Conservation (phyloP, 2,888 invertebrate species). For the Synergus japonicus region DNA sequence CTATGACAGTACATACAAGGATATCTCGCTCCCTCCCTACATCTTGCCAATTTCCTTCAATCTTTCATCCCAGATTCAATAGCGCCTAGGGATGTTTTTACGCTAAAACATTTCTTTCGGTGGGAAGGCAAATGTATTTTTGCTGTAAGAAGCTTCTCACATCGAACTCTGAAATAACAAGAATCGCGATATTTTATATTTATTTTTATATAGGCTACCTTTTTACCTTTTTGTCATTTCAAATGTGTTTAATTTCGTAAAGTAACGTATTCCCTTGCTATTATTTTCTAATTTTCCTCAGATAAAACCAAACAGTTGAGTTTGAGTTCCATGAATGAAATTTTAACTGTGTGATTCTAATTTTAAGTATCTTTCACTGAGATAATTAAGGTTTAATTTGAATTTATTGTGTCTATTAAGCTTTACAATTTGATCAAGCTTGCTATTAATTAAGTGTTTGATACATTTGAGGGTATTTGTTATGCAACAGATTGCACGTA, state of each 20-base stretch:
- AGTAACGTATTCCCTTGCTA: too few relatives aligned
- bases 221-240: too few relatives aligned
- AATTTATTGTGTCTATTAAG: too few relatives aligned
- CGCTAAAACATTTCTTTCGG: neutral
- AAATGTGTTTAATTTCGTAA: too few relatives aligned
- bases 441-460: neutral
- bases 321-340: too few relatives aligned
- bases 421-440: neutral
- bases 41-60: neutral
- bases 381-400: too few relatives aligned
- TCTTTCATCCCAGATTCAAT: neutral
- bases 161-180: neutral
- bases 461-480: conserved; percentile 48
- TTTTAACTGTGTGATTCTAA: too few relatives aligned
- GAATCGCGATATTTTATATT: too few relatives aligned
- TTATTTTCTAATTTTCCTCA: too few relatives aligned
- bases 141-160: neutral
- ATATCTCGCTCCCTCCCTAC: conserved; percentile 5
- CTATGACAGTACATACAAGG: neutral
- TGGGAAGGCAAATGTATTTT: neutral
- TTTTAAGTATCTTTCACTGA: too few relatives aligned
- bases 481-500: conserved; percentile 57
- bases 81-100: neutral
- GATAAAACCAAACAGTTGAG: too few relatives aligned
- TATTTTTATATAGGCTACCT: too few relatives aligned